Evolutionary conservation across 2,888 invertebrate genomes (phyloP), one percentile per base, ranked within the genome.

Genomic region (Hetaerina titia): DNA sequence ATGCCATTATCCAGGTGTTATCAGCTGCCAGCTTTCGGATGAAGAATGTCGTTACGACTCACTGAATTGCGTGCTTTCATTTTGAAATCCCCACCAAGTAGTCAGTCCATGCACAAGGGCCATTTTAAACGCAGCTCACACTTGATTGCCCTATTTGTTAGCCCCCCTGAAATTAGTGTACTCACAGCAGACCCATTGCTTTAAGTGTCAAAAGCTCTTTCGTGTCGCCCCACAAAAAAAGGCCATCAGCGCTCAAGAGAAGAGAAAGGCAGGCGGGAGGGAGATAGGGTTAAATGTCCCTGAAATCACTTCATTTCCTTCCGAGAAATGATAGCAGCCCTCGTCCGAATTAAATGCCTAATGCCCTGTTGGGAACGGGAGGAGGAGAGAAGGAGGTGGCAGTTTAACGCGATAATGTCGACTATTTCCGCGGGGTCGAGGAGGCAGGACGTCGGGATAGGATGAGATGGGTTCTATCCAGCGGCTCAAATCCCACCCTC

Each of bases 371-470:
- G 69, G 69, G 22, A 69, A 69, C 45, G 45, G 45, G 45, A 31
- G 25, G 87, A 87, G 31, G 87, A 45, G 25, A 58, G 90, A 17
- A 5, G 19, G 90, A 25, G 63, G 63, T 17, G 22, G 17, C 22
- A 15, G 63, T 60, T 25, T 19, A 69, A 92, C 69, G 64, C 92
- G 92, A 31, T 92, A 56, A 92, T 45, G 92, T 74, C 69, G 56
- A 92, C n/a, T 74, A 64, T 92, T 92, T 22, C 58, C 22, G 57
- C 57, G 19, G 31, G 81, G 58, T 19, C 74, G 92, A 69, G 31
- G 57, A 57, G 15, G 89, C 22, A 22, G 22, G 88, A 13, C 6
- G 22, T 9, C 19, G 88, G 88, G n/a, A 58, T 58, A 56, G 22
- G 5, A 58, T 89, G 22, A 69, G n/a, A 69, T 92, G 56, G n/a